Evolutionary conservation across 2,797 vertebrate genomes (phyloP), one percentile per base, ranked within the genome.

Genomic region (Periparus ater): DNA sequence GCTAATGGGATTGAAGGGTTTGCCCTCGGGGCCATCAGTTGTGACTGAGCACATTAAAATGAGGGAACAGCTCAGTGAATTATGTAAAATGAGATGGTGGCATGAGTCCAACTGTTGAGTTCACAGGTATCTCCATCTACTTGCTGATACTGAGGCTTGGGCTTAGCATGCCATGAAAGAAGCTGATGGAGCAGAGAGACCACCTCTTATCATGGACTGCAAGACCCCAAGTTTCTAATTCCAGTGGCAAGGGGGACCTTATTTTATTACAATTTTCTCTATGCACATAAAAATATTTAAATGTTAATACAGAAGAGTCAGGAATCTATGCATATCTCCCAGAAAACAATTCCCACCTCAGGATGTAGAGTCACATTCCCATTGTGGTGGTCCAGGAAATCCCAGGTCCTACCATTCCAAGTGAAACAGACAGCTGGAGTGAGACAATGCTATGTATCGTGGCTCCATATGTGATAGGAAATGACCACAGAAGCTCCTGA

Each of bases 31-130:
- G 76, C 88, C 1, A 0, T 68, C 51, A 75, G 76, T 66, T 94
- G 70, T 0, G 9, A 92, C 65, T 91, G 88, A 92, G 50, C 63
- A 61, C 55, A 75, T 91, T 91, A 92, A 96, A 96, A 93, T 80
- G n/a, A 95, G 62, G 86, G 53, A 85, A 70, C 83, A 91, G 83
- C 70, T 96, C 86, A 85, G 45, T 86, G 67, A 58, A 22, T 91
- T 95, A 82, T 70, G 78, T 81, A 81, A 93, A 96, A 95, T 85
- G 86, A 91, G 74, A 73, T 57, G 66, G 78, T 78, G 58, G 78
- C 66, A 58, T 54, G 57, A 92, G 63, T 88, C 80, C 67, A 89
- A 25, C 85, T 91, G 66, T 40, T 93, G 63, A 72, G 42, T 57
- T 88, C 61, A n/a, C 63, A 93, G 45, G 76, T 90, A 71, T 77